These are phyloP conservation scores for Semicossyphus pulcher DNA, from an alignment of 2,113 vertebrate genomes.

Conservation along the genomic window DNA sequence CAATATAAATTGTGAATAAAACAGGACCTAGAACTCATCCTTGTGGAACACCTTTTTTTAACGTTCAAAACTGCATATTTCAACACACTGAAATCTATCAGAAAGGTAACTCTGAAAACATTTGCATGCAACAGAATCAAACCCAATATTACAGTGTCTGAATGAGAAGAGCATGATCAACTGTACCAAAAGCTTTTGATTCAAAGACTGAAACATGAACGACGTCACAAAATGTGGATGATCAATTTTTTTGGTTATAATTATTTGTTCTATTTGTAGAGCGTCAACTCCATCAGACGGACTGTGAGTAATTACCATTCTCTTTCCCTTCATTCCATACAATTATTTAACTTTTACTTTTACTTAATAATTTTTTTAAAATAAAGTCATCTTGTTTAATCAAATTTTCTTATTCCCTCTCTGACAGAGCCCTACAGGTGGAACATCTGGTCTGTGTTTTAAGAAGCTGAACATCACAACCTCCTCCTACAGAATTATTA, in stretches of 20 bases:
- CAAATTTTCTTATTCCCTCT: constrained; percentile 4
- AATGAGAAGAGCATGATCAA: too few relatives aligned
- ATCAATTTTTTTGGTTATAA: not conserved
- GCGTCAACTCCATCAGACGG: constrained; percentile 92
- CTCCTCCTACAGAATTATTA: constrained; percentile 85
- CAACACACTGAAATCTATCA: too few relatives aligned
- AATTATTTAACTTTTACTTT: not conserved
- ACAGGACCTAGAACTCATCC: too few relatives aligned
- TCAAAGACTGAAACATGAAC: too few relatives aligned
- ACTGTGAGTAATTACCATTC: constrained; percentile 87
- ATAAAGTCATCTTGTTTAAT: not conserved
- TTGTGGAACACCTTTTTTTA: too few relatives aligned
- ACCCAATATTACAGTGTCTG: too few relatives aligned
- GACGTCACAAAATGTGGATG: too few relatives aligned
- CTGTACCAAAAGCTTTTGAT: too few relatives aligned
- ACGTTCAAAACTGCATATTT: too few relatives aligned
- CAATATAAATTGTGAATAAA: too few relatives aligned
- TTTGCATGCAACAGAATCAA: too few relatives aligned
- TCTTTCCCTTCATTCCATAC: not conserved
- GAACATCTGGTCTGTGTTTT: constrained; percentile 94
- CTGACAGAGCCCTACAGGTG: constrained; percentile 87
- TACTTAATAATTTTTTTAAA: not conserved
- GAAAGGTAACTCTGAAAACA: too few relatives aligned
- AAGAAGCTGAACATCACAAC: constrained; percentile 95
- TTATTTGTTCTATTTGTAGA: constrained; percentile 84